Evolutionary conservation across 2,888 invertebrate genomes (phyloP).

Genomic region (Uropetala carovei): DNA sequence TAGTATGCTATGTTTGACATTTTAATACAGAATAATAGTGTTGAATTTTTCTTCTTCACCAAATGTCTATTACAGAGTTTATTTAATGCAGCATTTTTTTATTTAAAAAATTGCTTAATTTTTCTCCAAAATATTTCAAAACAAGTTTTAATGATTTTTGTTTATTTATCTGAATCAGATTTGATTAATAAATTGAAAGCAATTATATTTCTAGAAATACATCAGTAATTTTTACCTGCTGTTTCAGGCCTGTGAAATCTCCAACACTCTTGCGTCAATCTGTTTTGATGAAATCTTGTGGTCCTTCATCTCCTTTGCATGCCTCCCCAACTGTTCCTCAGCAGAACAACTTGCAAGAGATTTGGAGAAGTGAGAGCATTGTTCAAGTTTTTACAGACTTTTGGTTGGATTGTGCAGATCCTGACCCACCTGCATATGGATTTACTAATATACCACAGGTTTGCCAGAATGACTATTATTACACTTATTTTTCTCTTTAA

Average conservation of each 20-base stretch:
- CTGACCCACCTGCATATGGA: constrained; percentile 72
- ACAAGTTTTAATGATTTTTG: too few species aligned
- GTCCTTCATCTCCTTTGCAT: constrained; percentile 63
- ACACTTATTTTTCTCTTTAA: too few species aligned
- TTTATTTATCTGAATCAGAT: too few species aligned
- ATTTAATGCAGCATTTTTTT: too few species aligned
- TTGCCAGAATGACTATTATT: background rate
- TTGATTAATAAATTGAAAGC: too few species aligned
- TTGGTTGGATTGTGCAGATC: constrained; percentile 83
- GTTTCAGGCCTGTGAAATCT: constrained; percentile 72
- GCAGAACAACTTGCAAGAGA: constrained; percentile 77
- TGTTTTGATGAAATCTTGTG: constrained; percentile 71
- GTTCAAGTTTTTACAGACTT: constrained; percentile 89
- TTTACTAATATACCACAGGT: constrained; percentile 22
- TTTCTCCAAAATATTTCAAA: too few species aligned
- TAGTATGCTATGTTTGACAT: too few species aligned
- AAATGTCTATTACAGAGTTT: too few species aligned
- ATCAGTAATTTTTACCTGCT: constrained; percentile 65
- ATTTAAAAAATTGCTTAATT: too few species aligned
- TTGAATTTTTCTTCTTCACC: too few species aligned
- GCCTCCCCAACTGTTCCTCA: constrained; percentile 66
- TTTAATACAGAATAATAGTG: too few species aligned
- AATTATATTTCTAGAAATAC: background rate
- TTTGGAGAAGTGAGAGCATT: constrained; percentile 91
- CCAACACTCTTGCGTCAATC: constrained; percentile 74